Evolutionary conservation across 2,888 invertebrate genomes (phyloP).

Genomic region (Hyposoter didymator): DNA sequence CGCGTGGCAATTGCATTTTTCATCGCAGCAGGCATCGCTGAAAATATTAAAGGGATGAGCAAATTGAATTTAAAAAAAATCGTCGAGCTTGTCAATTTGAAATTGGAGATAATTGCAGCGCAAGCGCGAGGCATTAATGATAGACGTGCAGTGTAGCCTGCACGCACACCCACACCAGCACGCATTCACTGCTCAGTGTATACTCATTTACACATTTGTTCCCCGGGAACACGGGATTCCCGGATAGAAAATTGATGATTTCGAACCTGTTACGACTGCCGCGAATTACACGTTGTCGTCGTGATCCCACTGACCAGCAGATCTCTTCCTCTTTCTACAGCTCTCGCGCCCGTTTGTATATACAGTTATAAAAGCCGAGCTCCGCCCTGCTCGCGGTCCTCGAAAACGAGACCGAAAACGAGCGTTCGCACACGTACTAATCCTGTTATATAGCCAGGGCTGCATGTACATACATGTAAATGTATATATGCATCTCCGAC

Average conservation of each 20-base stretch:
- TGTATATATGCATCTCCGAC: not conserved
- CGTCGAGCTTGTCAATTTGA: not conserved
- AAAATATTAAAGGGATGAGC: not conserved
- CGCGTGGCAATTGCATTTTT: not conserved
- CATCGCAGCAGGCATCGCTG: not conserved
- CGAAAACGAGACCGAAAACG: conserved; percentile 51
- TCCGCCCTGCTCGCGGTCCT: conserved; percentile 28
- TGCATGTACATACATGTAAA: not conserved
- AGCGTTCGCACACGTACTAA: conserved; percentile 27
- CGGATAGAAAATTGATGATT: conserved; percentile 14
- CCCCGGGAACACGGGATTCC: not conserved
- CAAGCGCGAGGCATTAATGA: conserved; percentile 11
- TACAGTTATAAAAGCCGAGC: not conserved
- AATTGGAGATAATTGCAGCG: conserved; percentile 6
- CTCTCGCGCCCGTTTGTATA: not conserved
- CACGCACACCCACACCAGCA: not conserved
- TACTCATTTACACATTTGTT: conserved; percentile 28
- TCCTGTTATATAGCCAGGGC: conserved; percentile 6
- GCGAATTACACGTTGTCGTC: conserved; percentile 64
- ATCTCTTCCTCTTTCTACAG: conserved; percentile 11
- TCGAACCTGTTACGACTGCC: conserved; percentile 38
- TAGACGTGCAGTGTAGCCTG: conserved; percentile 2
- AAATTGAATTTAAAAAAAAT: conserved; percentile 3
- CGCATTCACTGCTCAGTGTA: not conserved
- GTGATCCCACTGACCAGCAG: conserved; percentile 54